A percentile compares a stretch with the other conserved stretches of the same genome.
These are phyloP conservation scores for Sycobia sp. DNA, from an alignment of 1,140 invertebrate genomes.

Conservation along the genomic window DNA sequence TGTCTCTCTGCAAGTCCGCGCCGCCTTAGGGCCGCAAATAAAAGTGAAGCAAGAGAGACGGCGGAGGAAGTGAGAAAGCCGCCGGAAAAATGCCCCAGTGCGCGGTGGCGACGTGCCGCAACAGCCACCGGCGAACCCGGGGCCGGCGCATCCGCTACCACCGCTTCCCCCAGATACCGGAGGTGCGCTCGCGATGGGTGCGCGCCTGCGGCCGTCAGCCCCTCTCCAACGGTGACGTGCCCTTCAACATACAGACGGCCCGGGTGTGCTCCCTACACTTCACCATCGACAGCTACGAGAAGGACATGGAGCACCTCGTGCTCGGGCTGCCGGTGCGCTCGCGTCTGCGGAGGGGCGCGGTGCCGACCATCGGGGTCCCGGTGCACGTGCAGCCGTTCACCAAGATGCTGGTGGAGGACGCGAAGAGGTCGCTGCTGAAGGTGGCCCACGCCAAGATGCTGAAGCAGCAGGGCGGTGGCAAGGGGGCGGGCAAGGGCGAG, in stretches of 20 bases:
- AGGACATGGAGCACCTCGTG: conserved; percentile 66
- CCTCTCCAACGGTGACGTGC: conserved; percentile 55
- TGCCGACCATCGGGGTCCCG: conserved; percentile 64
- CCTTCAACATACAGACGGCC: conserved; percentile 65
- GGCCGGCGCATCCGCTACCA: conserved; percentile 65
- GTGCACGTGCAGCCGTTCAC: conserved; percentile 58
- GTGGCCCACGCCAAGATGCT: conserved; percentile 51
- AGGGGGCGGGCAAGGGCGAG: conserved; percentile 9
- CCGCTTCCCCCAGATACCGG: conserved; percentile 64
- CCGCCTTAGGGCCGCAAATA: neutral
- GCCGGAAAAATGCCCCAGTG: conserved; percentile 64
- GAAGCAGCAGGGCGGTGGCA: conserved; percentile 35
- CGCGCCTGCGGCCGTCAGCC: conserved; percentile 61
- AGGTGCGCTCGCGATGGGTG: conserved; percentile 62
- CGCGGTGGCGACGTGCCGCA: conserved; percentile 65
- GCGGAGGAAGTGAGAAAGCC: neutral
- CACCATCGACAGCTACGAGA: conserved; percentile 63
- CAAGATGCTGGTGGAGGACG: conserved; percentile 59
- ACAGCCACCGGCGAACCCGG: conserved; percentile 65
- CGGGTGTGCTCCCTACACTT: conserved; percentile 67
- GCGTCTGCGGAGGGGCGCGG: conserved; percentile 62
- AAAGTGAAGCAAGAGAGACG: too few species aligned
- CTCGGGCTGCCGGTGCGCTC: conserved; percentile 64
- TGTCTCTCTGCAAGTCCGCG: too few species aligned
- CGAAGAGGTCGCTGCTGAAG: conserved; percentile 56